Conservation (phyloP, 2,888 invertebrate species). For the Ernsta delagoae region DNA sequence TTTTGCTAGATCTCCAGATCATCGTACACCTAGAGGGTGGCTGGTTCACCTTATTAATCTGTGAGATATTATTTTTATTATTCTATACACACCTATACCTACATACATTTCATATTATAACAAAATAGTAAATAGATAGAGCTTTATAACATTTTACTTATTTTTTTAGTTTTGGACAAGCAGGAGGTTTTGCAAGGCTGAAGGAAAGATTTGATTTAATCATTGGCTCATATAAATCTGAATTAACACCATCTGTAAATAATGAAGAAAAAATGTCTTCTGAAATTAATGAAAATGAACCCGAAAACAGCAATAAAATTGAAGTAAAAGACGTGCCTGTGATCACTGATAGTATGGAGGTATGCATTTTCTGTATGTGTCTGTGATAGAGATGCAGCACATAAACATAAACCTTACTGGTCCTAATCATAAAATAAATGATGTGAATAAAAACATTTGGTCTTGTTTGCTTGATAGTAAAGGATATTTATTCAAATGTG, state of each 20-base stretch:
- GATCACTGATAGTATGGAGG: constrained; percentile 63
- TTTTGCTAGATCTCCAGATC: constrained; percentile 90
- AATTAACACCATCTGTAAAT: constrained; percentile 68
- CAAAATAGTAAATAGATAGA: neutral
- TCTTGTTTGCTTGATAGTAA: neutral
- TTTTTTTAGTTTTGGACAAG: constrained; percentile 90
- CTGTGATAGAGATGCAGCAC: no score
- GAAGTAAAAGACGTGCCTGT: constrained; percentile 57
- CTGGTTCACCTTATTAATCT: constrained; percentile 97
- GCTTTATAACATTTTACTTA: neutral
- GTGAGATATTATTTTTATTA: constrained; percentile 57
- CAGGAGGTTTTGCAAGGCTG: constrained; percentile 95
- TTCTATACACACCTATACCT: no score
- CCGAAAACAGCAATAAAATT: constrained; percentile 62
- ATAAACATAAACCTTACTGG: no score
- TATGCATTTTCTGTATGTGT: constrained; percentile 42
- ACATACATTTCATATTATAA: no score
- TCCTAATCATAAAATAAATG: no score
- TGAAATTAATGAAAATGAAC: constrained; percentile 72
- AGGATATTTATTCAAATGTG: neutral
- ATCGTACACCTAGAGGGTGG: constrained; percentile 96
- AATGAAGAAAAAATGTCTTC: constrained; percentile 73
- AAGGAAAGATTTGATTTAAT: constrained; percentile 93
- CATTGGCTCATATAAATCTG: constrained; percentile 83
- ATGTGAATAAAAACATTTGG: no score